Percentiles rank a stretch among this genome's conserved stretches.
These are phyloP conservation scores for Phallusia fumigata DNA, from an alignment of 23 tunicate genomes.

Conservation along the genomic window DNA sequence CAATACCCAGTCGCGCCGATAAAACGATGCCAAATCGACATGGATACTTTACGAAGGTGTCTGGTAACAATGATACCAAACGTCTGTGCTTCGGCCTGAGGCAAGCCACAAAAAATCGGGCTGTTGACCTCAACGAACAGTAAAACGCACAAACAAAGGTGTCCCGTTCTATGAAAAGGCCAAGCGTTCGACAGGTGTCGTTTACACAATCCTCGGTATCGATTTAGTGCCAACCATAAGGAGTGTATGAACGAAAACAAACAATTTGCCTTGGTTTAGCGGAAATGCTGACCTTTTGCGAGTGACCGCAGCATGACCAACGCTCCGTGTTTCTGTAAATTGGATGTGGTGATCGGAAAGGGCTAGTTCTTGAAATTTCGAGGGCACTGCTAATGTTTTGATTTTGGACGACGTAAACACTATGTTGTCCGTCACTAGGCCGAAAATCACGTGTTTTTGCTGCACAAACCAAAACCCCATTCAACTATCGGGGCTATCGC, in stretches of 20 bases:
- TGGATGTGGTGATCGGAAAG: too few relatives aligned
- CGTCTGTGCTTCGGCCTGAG: background rate
- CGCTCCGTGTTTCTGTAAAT: too few relatives aligned
- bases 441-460: too few relatives aligned
- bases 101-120: background rate
- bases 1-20: background rate
- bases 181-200: constrained; percentile 5
- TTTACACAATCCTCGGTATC: background rate
- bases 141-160: background rate
- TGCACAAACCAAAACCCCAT: too few relatives aligned
- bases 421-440: too few relatives aligned
- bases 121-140: background rate
- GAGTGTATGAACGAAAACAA: background rate
- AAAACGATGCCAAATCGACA: background rate
- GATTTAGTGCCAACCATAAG: background rate
- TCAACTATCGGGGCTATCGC: too few relatives aligned
- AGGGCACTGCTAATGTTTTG: too few relatives aligned
- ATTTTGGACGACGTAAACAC: too few relatives aligned
- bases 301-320: too few relatives aligned
- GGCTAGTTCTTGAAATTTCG: too few relatives aligned
- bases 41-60: background rate
- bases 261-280: background rate
- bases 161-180: background rate
- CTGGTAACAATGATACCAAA: background rate
- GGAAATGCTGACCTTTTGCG: too few relatives aligned